Percentiles rank a stretch among this genome's conserved stretches.
Conservation (phyloP, 2,888 invertebrate species). For the Oxycera nigricornis region DNA sequence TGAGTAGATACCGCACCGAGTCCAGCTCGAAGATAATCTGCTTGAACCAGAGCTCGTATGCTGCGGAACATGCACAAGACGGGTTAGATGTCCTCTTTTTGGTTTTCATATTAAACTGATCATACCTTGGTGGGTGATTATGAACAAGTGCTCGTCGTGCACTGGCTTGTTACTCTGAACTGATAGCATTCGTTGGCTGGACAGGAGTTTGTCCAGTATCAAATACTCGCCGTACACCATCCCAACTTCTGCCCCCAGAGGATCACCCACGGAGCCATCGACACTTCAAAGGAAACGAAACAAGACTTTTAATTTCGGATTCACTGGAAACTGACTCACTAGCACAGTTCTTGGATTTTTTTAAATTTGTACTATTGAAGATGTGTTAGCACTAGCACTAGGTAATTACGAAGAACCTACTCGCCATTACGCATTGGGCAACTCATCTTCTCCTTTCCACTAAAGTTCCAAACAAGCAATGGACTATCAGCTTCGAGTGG, state of each 20-base stretch:
- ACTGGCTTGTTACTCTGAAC: slow-evolving; percentile 75
- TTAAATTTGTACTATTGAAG: slow-evolving; percentile 10
- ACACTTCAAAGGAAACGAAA: slow-evolving; percentile 8
- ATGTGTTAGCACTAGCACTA: not conserved
- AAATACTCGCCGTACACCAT: slow-evolving; percentile 91
- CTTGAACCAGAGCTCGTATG: slow-evolving; percentile 99
- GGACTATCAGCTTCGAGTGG: not conserved
- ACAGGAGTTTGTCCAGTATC: slow-evolving; percentile 85
- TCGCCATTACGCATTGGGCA: slow-evolving; percentile 53
- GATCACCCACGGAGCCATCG: slow-evolving; percentile 63
- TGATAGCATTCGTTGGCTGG: slow-evolving; percentile 82
- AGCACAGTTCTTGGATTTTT: not conserved
- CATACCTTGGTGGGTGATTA: slow-evolving; percentile 95
- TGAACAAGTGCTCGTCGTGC: slow-evolving; percentile 97
- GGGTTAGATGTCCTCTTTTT: not conserved
- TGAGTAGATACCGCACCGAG: slow-evolving; percentile 84
- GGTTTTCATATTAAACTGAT: not conserved
- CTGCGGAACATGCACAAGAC: slow-evolving; percentile 63
- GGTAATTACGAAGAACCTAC: slow-evolving; percentile 21
- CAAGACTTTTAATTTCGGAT: too few species aligned
- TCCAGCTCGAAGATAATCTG: slow-evolving; percentile 98
- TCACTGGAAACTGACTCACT: not conserved
- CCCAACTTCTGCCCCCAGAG: slow-evolving; percentile 74
- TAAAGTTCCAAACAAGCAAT: not conserved
- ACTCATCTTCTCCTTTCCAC: slow-evolving; percentile 52